Conservation (phyloP, 2,888 invertebrate genomes). For the Eristalis pertinax region DNA sequence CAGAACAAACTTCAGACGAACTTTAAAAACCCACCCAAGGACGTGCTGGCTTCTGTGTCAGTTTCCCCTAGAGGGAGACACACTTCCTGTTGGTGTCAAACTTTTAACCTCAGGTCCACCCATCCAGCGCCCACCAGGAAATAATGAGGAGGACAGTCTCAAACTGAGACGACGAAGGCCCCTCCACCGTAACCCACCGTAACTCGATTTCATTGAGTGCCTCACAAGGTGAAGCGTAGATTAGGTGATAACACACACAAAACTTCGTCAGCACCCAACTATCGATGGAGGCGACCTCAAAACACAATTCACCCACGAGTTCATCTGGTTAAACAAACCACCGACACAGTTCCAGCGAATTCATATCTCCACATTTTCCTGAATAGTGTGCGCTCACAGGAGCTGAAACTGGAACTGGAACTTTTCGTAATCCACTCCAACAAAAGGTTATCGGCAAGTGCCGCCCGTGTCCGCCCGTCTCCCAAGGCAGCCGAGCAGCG, state of each 20-base stretch:
- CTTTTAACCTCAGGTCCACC: background rate
- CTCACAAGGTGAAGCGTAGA: background rate
- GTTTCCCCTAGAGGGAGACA: too few relatives aligned
- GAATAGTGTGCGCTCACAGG: conserved; percentile 4
- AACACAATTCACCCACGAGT: background rate
- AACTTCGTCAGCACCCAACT: background rate
- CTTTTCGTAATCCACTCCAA: conserved; percentile 54
- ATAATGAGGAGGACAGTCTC: background rate
- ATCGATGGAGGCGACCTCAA: background rate
- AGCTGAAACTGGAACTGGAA: background rate
- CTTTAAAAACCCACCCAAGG: too few relatives aligned
- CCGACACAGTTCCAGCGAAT: background rate
- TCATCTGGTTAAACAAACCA: background rate
- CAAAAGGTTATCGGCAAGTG: conserved; percentile 49
- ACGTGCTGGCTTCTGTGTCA: too few relatives aligned
- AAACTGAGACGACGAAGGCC: background rate
- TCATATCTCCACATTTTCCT: background rate
- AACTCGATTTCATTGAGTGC: background rate
- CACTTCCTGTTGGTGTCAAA: background rate
- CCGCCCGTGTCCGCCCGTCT: background rate
- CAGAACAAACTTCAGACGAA: too few relatives aligned
- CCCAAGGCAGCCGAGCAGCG: background rate
- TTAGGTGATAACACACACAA: background rate
- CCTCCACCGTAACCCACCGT: background rate
- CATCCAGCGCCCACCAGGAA: background rate